Evolutionary conservation across 2,797 vertebrate species (phyloP).

Genomic region (Scomberomorus guttatus): DNA sequence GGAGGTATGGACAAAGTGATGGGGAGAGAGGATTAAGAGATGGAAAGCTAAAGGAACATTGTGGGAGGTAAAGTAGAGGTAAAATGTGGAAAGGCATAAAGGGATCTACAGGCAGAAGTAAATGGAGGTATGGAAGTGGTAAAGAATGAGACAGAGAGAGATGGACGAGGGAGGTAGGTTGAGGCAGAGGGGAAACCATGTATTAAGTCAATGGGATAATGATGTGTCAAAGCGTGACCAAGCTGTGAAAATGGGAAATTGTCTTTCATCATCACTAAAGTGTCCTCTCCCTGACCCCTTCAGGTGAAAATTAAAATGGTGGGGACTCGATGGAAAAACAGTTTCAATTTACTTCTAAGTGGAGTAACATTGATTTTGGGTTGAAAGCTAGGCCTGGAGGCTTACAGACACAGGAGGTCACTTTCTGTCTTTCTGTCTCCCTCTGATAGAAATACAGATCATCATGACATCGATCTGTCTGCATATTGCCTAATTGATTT

Average conservation of each 20-base stretch:
- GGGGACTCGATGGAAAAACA: constrained; percentile 79
- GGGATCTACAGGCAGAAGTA: constrained; percentile 39
- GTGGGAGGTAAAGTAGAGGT: constrained; percentile 14
- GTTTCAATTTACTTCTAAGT: constrained; percentile 84
- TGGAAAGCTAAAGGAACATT: constrained; percentile 29
- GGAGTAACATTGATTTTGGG: constrained; percentile 81
- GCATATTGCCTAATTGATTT: constrained; percentile 43
- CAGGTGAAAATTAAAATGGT: constrained; percentile 82
- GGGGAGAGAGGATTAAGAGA: constrained; percentile 49
- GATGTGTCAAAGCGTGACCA: constrained; percentile 83
- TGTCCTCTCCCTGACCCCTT: constrained; percentile 85
- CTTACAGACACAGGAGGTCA: constrained; percentile 51
- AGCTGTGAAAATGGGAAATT: constrained; percentile 82
- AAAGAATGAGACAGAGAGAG: constrained; percentile 9
- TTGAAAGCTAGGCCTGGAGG: constrained; percentile 73
- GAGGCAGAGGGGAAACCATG: constrained; percentile 68
- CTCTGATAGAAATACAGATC: constrained; percentile 45
- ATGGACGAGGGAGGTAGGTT: constrained; percentile 58
- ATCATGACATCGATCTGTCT: constrained; percentile 40
- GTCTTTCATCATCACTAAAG: constrained; percentile 85
- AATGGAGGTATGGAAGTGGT: constrained; percentile 22
- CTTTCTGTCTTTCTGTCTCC: constrained; percentile 1
- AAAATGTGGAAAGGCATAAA: constrained; percentile 31
- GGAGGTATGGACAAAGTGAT: constrained; percentile 48
- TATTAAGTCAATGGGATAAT: constrained; percentile 84